Evolutionary conservation across 2,888 invertebrate genomes (phyloP), one percentile per base, ranked within the genome.

Genomic region (Quadroppia sp.): DNA sequence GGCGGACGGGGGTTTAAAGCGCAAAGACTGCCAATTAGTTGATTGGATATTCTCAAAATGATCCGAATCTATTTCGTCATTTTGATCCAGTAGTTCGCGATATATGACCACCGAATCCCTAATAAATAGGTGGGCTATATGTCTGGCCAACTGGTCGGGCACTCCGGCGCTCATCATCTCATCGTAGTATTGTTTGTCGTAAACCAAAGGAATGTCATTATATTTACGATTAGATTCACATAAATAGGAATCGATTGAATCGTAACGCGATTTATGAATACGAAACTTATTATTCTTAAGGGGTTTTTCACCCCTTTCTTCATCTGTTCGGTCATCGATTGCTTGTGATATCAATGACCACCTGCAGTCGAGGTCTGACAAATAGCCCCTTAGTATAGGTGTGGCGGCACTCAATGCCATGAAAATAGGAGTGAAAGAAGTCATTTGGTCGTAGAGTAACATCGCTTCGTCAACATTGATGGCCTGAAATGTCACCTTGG

Each of bases 31-130:
- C 98, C 98, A 98, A 85, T 98, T 98, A 36, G 98, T 98, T 0
- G 97, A 97, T 82, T 98, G 97, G 79, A 98, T 95, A 82, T 98
- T 98, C 92, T 99, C 99, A 85, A 99, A 99, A 83, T 99, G 99
- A 83, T 99, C 99, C 0, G 93, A 92, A 80, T 98, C 97, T 79
- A 91, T 89, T 50, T 87, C 84, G 82, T 98, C 97, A 82, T 97
- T 90, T 82, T 96, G 96, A 83, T 97, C 83, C 17, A 99, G 87
- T 82, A 94, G 94, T 83, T 99, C 99, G 25, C 90, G 90, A 85
- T 96, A 97, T 73, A 98, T 84, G 4, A 95, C 94, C 3, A 99
- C 90, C 0, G 96, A 90, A 84, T 99, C 99, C 73, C 99, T 87
- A 77, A 99, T 97, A 83, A 99, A 99, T 77, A 99, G 87, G 84